A percentile compares a stretch with the other conserved stretches of the same genome.
Evolutionary conservation across 2,888 invertebrate species (phyloP).

Genomic region (Parascotia fuliginaria): DNA sequence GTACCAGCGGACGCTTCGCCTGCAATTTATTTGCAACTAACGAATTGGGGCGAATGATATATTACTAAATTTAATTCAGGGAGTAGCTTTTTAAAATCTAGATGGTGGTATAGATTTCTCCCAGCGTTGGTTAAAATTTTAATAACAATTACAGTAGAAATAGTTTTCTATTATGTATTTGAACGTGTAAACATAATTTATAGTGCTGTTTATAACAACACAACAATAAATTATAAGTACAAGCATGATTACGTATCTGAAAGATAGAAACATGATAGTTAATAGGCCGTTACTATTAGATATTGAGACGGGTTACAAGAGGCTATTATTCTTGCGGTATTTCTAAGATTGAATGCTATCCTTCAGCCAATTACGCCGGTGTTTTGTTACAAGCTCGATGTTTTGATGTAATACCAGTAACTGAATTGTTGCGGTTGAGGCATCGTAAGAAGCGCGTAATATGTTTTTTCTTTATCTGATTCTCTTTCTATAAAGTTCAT

Average conservation of each 20-base stretch:
- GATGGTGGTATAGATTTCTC: no score
- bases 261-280: slow-evolving; percentile 29
- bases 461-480: slow-evolving; percentile 24
- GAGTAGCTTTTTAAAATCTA: slow-evolving; percentile 24
- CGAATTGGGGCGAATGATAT: slow-evolving; percentile 62
- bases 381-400: slow-evolving; percentile 43
- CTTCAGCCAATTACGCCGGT: slow-evolving; percentile 45
- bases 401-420: slow-evolving; percentile 45
- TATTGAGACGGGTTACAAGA: slow-evolving; percentile 42
- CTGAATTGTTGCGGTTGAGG: slow-evolving; percentile 43
- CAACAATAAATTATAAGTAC: neutral
- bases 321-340: slow-evolving; percentile 50
- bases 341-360: slow-evolving; percentile 50
- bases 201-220: slow-evolving; percentile 6
- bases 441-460: slow-evolving; percentile 18
- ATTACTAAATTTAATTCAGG: slow-evolving; percentile 59
- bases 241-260: slow-evolving; percentile 1
- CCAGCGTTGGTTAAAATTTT: slow-evolving; percentile 16
- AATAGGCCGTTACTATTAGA: slow-evolving; percentile 44
- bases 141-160: neutral
- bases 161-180: neutral
- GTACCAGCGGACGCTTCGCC: slow-evolving; percentile 56
- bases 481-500: slow-evolving; percentile 10
- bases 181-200: no score
- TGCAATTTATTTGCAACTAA: slow-evolving; percentile 74